A percentile compares a stretch with the other conserved stretches of the same genome.
Conservation (phyloP, 2,113 vertebrate species). For the Etheostoma cragini region DNA sequence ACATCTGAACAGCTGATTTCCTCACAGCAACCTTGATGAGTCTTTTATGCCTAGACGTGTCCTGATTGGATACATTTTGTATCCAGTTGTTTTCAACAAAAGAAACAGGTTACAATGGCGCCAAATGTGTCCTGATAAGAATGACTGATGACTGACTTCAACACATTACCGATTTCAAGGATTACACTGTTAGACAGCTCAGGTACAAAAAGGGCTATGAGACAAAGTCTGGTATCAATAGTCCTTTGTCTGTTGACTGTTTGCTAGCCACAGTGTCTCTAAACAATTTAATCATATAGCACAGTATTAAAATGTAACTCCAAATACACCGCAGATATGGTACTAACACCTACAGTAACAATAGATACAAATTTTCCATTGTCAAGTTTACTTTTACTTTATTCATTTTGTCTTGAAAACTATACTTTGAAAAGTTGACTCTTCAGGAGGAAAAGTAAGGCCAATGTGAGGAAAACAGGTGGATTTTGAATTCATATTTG, state of each 20-base stretch:
- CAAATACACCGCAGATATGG: background rate
- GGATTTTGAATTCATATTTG: background rate
- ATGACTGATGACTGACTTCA: slow-evolving; percentile 16
- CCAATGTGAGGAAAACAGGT: no score
- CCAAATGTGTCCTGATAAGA: slow-evolving; percentile 9
- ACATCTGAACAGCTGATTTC: slow-evolving; percentile 13
- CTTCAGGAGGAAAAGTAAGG: background rate
- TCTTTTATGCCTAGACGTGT: background rate
- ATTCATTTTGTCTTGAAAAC: background rate
- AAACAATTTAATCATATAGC: background rate
- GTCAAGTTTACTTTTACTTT: background rate
- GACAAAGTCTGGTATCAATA: slow-evolving; percentile 29
- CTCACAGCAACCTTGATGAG: slow-evolving; percentile 31
- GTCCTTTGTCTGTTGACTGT: slow-evolving; percentile 18
- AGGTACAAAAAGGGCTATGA: background rate
- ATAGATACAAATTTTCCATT: background rate
- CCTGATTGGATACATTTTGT: background rate
- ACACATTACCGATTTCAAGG: background rate
- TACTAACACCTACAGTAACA: background rate
- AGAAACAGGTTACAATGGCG: background rate
- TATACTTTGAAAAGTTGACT: background rate
- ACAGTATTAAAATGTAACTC: background rate
- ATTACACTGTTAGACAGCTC: background rate
- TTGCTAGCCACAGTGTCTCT: slow-evolving; percentile 18
- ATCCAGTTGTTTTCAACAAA: slow-evolving; percentile 13